Base-by-base conservation (phyloP, 2,888 invertebrate species). In the Cheiracanthium punctorium region DNA sequence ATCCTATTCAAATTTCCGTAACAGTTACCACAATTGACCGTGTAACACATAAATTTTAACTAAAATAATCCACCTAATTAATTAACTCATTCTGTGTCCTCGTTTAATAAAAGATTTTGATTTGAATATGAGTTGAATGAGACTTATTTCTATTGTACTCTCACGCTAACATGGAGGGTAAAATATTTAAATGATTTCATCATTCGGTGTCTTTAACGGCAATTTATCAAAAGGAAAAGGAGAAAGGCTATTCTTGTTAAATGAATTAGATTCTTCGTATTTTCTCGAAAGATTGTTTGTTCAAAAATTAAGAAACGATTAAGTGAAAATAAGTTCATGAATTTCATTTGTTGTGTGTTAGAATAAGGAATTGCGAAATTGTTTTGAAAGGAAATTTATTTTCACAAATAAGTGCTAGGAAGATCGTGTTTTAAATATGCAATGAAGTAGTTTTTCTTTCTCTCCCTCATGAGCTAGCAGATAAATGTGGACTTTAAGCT, bases 41-140 rank as follows among this genome's bases (percentile, higher is more conserved):
- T 5, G 24, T 17, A 24, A 58, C 24, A 58, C 24, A 58, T 24
- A 58, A 24, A 58, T 58, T 58, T 58, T 24, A 58, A 24, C 58
- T 24, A 24, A 58, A 58, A 58, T 58, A 58, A 58, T 58, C 24
- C 24, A 5, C 12, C 24, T 58, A 24, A 58, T 58, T 58, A 58
- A 58, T 58, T 58, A 58, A 20, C 24, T 58, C 58, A 24, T 58
- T 58, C 58, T 8, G 24, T 20, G 20, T 17, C 20, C 4, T 24
- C 58, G 24, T 58, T 58, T 58, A 58, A 58, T 58, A 58, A 58
- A 58, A 58, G 58, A 58, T 58, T 58, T 58, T 58, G 24, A 58
- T 58, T 58, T 58, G 58, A 58, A 58, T 58, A 58, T 24, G 24
- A 24, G 58, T 58, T 58, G 5, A 58, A 58, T 24, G 58, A 58